Conservation (phyloP, 2,888 invertebrate genomes). For the Phanerotoma sp. region DNA sequence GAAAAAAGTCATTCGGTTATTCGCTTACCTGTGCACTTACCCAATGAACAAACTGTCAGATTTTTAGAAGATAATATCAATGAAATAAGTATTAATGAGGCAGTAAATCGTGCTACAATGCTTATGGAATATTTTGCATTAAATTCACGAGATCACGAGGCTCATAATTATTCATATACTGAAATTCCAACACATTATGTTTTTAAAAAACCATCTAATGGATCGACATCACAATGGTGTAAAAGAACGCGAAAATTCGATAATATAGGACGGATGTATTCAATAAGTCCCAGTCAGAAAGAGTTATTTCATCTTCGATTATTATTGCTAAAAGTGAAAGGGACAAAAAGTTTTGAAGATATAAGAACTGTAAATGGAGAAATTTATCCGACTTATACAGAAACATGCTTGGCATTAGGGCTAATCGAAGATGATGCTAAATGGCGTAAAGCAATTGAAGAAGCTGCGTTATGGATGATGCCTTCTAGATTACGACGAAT, state of each 20-base stretch:
- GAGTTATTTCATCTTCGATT: too few species aligned
- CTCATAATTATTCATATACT: not conserved
- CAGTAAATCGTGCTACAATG: too few species aligned
- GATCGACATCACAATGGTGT: not conserved
- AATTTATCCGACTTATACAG: conserved; percentile 28
- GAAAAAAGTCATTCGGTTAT: too few species aligned
- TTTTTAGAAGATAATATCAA: too few species aligned
- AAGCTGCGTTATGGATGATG: conserved; percentile 33
- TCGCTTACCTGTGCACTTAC: too few species aligned
- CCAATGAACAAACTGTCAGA: too few species aligned
- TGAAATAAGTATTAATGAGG: too few species aligned
- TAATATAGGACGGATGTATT: not conserved
- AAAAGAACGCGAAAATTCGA: not conserved
- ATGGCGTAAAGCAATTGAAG: conserved; percentile 22
- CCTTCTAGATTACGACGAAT: conserved; percentile 40
- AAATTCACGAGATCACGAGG: not conserved
- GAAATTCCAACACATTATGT: conserved; percentile 6
- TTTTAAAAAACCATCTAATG: not conserved
- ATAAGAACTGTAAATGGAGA: not conserved
- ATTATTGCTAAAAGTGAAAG: not conserved
- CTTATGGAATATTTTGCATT: too few species aligned
- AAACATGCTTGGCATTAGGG: conserved; percentile 34
- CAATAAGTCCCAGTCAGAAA: too few species aligned
- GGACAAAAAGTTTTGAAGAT: not conserved
- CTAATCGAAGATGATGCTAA: conserved; percentile 39